Evolutionary conservation across 1,140 invertebrate species (phyloP).

Genomic region (Campoletis sonorensis): DNA sequence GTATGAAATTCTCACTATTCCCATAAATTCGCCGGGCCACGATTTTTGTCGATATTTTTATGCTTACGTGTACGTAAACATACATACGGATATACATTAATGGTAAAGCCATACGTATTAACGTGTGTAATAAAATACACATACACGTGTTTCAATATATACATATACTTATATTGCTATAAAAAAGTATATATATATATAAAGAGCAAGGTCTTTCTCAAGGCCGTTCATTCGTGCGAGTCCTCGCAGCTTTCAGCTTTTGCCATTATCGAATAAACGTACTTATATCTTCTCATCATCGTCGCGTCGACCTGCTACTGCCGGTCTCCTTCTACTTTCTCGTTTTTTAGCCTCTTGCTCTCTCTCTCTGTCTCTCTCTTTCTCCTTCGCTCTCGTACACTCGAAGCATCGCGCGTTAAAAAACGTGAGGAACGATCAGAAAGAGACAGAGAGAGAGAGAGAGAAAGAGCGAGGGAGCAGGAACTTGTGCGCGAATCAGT

Average conservation of each 20-base stretch:
- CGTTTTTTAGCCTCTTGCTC: neutral
- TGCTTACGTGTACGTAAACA: too few species aligned
- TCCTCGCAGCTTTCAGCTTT: neutral
- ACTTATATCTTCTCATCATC: neutral
- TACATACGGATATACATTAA: too few species aligned
- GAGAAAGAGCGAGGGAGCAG: neutral
- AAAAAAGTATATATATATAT: neutral
- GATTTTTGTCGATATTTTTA: too few species aligned
- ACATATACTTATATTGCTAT: neutral
- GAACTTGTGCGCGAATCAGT: neutral
- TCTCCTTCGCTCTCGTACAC: too few species aligned
- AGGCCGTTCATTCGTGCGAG: conserved; percentile 33
- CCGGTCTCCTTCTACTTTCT: neutral
- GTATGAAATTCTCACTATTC: too few species aligned
- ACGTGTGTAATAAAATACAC: too few species aligned
- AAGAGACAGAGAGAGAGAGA: neutral
- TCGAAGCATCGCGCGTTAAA: neutral
- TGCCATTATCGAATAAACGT: conserved; percentile 15
- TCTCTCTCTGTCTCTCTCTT: too few species aligned
- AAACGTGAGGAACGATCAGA: neutral
- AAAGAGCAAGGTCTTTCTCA: conserved; percentile 36
- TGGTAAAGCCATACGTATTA: too few species aligned
- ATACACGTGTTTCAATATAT: too few species aligned
- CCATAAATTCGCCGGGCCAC: too few species aligned
- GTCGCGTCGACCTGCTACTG: neutral